A percentile compares a stretch with the other conserved stretches of the same genome.
These are phyloP conservation scores for Ormyrus pomaceus DNA, from an alignment of 2,888 invertebrate species.

Conservation along the genomic window DNA sequence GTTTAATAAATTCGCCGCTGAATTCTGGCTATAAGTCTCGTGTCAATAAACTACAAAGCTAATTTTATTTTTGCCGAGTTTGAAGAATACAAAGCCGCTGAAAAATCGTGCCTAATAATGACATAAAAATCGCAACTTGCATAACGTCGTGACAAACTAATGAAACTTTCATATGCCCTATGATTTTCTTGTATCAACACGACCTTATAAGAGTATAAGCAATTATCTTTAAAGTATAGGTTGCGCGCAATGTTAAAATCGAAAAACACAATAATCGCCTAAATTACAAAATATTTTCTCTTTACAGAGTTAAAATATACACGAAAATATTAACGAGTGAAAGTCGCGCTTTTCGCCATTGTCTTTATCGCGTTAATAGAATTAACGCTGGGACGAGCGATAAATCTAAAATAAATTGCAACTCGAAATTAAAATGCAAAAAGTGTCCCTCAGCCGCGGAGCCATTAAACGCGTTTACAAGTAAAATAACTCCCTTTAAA, in stretches of 20 bases:
- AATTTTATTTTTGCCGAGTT: neutral
- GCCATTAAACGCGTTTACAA: conserved; percentile 36
- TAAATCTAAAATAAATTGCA: conserved; percentile 7
- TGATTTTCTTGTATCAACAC: conserved; percentile 44
- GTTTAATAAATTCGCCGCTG: too few species aligned
- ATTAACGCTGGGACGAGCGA: conserved; percentile 3
- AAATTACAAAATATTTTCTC: neutral
- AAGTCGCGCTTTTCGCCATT: neutral
- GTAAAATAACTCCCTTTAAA: conserved; percentile 28
- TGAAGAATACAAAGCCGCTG: neutral
- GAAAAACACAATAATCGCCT: neutral
- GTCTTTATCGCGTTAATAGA: conserved; percentile 24
- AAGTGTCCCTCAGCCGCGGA: conserved; percentile 18
- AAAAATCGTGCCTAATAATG: conserved; percentile 30
- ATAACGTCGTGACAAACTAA: conserved; percentile 32
- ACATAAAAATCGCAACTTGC: conserved; percentile 28
- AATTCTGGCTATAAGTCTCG: neutral
- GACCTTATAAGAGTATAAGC: conserved; percentile 8
- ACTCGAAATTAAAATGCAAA: conserved; percentile 36
- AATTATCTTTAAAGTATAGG: conserved; percentile 44
- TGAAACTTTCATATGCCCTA: conserved; percentile 20
- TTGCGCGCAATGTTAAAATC: conserved; percentile 6
- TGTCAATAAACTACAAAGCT: neutral
- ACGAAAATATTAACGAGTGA: neutral
- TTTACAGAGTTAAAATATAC: neutral